These are phyloP conservation scores for Stichodactyla helianthus DNA, from an alignment of 64 coral and sea anemone species.

Conservation along the genomic window DNA sequence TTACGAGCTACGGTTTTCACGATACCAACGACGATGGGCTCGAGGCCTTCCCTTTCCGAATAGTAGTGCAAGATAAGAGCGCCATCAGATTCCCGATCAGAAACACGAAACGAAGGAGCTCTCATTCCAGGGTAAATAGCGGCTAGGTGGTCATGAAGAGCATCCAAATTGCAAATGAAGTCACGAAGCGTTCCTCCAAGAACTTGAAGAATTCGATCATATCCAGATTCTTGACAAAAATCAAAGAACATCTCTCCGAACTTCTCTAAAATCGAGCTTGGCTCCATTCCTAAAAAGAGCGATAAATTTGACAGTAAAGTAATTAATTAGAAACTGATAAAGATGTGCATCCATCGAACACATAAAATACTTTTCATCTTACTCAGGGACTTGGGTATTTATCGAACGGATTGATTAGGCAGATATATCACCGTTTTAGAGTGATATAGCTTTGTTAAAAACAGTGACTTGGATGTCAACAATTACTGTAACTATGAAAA, in stretches of 20 bases:
- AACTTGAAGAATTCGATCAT: constrained; percentile 78
- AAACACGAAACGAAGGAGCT: constrained; percentile 85
- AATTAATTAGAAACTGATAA: constrained; percentile 5
- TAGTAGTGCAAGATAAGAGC: constrained; percentile 81
- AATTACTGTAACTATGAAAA: constrained; percentile 4
- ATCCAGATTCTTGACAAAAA: constrained; percentile 87
- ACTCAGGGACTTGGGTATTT: neutral
- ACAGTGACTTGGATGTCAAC: neutral
- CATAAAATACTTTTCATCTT: neutral
- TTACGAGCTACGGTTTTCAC: constrained; percentile 77
- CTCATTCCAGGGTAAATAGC: constrained; percentile 77
- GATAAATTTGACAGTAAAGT: neutral
- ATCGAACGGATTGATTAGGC: neutral
- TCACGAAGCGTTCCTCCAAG: constrained; percentile 74
- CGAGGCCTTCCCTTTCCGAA: constrained; percentile 69
- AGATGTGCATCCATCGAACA: neutral
- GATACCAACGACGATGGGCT: constrained; percentile 79
- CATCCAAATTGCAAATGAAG: constrained; percentile 76
- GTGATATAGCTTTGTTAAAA: neutral
- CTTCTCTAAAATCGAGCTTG: constrained; percentile 59
- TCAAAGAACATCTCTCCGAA: constrained; percentile 86
- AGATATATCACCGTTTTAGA: neutral
- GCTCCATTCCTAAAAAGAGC: constrained; percentile 39
- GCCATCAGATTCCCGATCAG: constrained; percentile 72
- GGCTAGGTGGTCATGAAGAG: constrained; percentile 73